Conservation (phyloP, 2,888 invertebrate genomes). For the Ceraclea dissimilis region DNA sequence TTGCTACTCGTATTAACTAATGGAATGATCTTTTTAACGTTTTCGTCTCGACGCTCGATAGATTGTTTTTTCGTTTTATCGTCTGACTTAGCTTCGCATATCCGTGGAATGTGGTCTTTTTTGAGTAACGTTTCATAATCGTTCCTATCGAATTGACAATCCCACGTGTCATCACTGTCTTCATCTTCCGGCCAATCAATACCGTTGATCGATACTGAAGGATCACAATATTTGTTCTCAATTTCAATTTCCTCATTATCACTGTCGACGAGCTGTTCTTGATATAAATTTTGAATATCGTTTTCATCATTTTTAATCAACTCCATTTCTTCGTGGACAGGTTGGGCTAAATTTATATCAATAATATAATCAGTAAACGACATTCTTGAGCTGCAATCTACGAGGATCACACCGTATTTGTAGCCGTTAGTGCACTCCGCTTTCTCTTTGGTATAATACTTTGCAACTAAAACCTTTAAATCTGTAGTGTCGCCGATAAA, state of each 20-base stretch:
- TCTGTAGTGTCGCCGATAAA: slow-evolving; percentile 35
- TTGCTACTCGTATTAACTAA: background rate
- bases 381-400: slow-evolving; percentile 39
- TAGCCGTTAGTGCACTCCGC: slow-evolving; percentile 37
- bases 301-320: slow-evolving; percentile 26
- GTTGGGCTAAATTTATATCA: slow-evolving; percentile 42
- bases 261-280: background rate
- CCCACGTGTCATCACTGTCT: slow-evolving; percentile 27
- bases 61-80: background rate
- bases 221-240: background rate
- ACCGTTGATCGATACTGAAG: background rate
- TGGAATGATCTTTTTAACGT: background rate
- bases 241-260: background rate
- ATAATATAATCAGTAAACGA: slow-evolving; percentile 46
- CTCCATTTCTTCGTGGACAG: slow-evolving; percentile 24
- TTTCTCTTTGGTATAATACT: slow-evolving; percentile 37
- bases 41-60: background rate
- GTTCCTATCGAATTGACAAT: slow-evolving; percentile 9
- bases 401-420: slow-evolving; percentile 44
- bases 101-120: background rate
- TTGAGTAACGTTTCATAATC: slow-evolving; percentile 3
- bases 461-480: slow-evolving; percentile 39
- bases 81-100: background rate
- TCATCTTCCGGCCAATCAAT: background rate
- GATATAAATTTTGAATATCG: background rate